A percentile compares a stretch with the other conserved stretches of the same genome.
These are phyloP conservation scores for Unio delphinus DNA, from an alignment of 2,888 invertebrate species.

Conservation along the genomic window DNA sequence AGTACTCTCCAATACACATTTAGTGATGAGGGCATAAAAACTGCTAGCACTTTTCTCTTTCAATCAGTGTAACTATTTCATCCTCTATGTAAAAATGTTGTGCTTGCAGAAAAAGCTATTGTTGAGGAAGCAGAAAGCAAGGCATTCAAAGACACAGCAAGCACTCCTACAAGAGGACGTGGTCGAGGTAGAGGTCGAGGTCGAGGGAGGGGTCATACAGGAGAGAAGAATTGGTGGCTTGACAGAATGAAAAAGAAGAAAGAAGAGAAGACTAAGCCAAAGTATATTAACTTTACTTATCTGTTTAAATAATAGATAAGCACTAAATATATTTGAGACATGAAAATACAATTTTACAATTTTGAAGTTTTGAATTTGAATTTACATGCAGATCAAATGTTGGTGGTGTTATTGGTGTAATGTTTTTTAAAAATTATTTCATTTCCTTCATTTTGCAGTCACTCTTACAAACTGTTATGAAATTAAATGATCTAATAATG, in stretches of 20 bases:
- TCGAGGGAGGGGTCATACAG: slow-evolving; percentile 23
- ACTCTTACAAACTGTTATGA: too few relatives aligned
- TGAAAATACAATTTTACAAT: too few relatives aligned
- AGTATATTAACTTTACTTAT: slow-evolving; percentile 19
- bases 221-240: slow-evolving; percentile 47
- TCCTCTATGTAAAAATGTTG: background rate
- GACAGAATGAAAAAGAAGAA: slow-evolving; percentile 45
- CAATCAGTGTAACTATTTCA: background rate
- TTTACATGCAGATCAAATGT: too few relatives aligned
- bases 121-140: slow-evolving; percentile 40
- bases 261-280: slow-evolving; percentile 25
- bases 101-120: slow-evolving; percentile 29
- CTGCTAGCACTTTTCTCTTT: background rate
- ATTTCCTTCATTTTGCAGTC: too few relatives aligned
- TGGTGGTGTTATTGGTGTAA: too few relatives aligned
- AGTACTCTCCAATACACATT: too few relatives aligned
- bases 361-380: too few relatives aligned
- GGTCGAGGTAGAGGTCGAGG: slow-evolving; percentile 31
- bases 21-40: too few relatives aligned
- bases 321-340: too few relatives aligned
- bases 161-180: slow-evolving; percentile 12
- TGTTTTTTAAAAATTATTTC: too few relatives aligned
- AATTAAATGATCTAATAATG: too few relatives aligned
- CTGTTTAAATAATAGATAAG: background rate
- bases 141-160: slow-evolving; percentile 2